phyloP scores from a whole-genome alignment of 2,797 vertebrate genomes.

The Myripristis jacobus region DNA sequence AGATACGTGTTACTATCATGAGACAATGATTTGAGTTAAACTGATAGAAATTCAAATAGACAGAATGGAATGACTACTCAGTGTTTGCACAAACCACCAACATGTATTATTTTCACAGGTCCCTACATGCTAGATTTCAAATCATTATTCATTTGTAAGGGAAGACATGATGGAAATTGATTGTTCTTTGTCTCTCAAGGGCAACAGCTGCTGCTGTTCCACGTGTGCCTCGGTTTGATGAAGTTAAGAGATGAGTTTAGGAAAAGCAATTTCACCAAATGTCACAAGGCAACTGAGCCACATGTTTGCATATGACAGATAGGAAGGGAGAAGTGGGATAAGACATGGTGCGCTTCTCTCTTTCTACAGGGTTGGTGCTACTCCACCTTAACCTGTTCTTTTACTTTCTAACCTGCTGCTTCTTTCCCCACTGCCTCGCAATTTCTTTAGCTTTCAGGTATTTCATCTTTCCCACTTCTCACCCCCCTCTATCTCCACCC shows the following conservation, averaged over 20 bases:
- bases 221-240: slow-evolving; percentile 50
- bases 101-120: slow-evolving; percentile 15
- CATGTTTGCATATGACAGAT: slow-evolving; percentile 52
- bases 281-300: slow-evolving; percentile 51
- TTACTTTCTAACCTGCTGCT: background rate
- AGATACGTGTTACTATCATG: too few species aligned
- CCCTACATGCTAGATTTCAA: slow-evolving; percentile 31
- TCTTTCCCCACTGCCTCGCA: slow-evolving; percentile 21
- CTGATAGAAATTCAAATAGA: background rate
- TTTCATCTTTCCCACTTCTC: slow-evolving; percentile 18
- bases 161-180: slow-evolving; percentile 48
- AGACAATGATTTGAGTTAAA: too few species aligned
- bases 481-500: slow-evolving; percentile 12
- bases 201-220: slow-evolving; percentile 65
- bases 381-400: slow-evolving; percentile 25
- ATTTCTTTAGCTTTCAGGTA: slow-evolving; percentile 31
- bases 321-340: slow-evolving; percentile 12
- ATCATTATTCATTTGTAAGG: slow-evolving; percentile 36
- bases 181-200: slow-evolving; percentile 46
- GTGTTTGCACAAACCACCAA: slow-evolving; percentile 29
- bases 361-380: background rate
- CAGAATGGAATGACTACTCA: background rate
- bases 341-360: slow-evolving; percentile 4
- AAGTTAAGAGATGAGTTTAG: slow-evolving; percentile 62
- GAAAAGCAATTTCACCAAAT: slow-evolving; percentile 68